These are phyloP conservation scores for Plodia interpunctella DNA, from an alignment of 1,140 invertebrate genomes.

Conservation along the genomic window DNA sequence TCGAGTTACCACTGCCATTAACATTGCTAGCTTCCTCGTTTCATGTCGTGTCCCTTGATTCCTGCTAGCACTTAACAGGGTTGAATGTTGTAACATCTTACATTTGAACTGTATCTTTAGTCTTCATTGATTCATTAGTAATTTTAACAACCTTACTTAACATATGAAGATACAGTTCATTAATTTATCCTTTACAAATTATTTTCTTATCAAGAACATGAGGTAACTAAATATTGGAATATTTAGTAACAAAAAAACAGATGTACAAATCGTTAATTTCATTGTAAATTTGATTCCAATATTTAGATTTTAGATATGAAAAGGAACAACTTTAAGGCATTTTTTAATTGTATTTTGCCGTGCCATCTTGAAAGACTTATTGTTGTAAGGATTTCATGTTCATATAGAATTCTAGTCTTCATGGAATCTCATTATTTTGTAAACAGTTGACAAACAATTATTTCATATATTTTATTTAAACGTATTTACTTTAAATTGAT, in stretches of 20 bases:
- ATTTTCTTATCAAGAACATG: slow-evolving; percentile 48
- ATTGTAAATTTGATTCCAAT: slow-evolving; percentile 70
- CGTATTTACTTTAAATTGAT: neutral
- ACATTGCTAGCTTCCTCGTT: slow-evolving; percentile 61
- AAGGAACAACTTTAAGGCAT: slow-evolving; percentile 60
- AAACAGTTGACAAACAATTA: slow-evolving; percentile 48
- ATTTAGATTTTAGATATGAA: slow-evolving; percentile 59
- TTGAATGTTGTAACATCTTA: slow-evolving; percentile 60
- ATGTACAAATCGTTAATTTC: slow-evolving; percentile 71
- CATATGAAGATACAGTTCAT: slow-evolving; percentile 35
- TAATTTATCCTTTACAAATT: slow-evolving; percentile 33
- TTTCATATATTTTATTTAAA: slow-evolving; percentile 20
- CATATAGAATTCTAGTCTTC: slow-evolving; percentile 75
- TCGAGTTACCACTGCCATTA: slow-evolving; percentile 44
- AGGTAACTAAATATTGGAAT: slow-evolving; percentile 61
- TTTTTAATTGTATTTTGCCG: slow-evolving; percentile 66
- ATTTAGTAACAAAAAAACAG: slow-evolving; percentile 57
- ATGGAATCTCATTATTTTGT: slow-evolving; percentile 73
- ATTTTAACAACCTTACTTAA: neutral
- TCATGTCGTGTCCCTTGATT: slow-evolving; percentile 71
- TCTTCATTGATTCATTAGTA: slow-evolving; percentile 16
- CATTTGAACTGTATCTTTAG: slow-evolving; percentile 41
- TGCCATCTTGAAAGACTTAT: slow-evolving; percentile 75
- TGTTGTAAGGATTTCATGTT: slow-evolving; percentile 73
- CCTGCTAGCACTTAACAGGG: slow-evolving; percentile 63